These are phyloP conservation scores for Caenorhabditis angaria DNA, from an alignment of 2,888 invertebrate species.

Conservation along the genomic window DNA sequence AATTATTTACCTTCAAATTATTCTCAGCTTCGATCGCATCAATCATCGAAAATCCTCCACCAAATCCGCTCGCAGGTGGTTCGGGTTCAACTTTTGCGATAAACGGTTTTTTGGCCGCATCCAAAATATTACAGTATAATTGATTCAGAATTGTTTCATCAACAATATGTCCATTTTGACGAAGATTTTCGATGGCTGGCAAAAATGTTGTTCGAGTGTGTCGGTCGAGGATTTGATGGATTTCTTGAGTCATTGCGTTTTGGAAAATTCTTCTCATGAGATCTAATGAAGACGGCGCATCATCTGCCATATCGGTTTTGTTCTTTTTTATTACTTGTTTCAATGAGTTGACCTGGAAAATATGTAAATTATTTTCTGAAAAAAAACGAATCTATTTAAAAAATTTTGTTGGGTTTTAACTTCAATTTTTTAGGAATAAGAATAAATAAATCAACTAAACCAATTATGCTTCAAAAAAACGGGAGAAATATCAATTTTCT, in stretches of 20 bases:
- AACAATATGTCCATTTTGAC: slow-evolving; percentile 66
- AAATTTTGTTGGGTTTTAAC: neutral
- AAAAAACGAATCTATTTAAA: slow-evolving; percentile 1
- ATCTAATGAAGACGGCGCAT: slow-evolving; percentile 61
- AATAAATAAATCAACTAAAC: no score
- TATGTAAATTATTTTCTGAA: neutral
- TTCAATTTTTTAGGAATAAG: neutral
- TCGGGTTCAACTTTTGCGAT: slow-evolving; percentile 21
- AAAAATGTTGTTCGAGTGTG: slow-evolving; percentile 66
- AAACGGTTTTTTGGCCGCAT: slow-evolving; percentile 64
- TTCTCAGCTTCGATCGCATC: slow-evolving; percentile 15
- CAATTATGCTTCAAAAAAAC: no score
- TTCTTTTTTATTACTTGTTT: slow-evolving; percentile 60
- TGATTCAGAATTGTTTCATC: slow-evolving; percentile 59
- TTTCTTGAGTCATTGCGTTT: slow-evolving; percentile 59
- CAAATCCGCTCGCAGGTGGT: no score
- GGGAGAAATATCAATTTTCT: no score
- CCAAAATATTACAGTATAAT: slow-evolving; percentile 61
- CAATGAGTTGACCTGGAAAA: slow-evolving; percentile 56
- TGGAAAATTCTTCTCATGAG: slow-evolving; percentile 65
- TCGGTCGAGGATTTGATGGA: slow-evolving; percentile 66
- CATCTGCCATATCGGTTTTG: slow-evolving; percentile 67
- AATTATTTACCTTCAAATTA: slow-evolving; percentile 29
- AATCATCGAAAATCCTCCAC: neutral
- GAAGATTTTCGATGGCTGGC: slow-evolving; percentile 70